Conservation (phyloP, 1,140 invertebrate species). For the Colletes gigas region DNA sequence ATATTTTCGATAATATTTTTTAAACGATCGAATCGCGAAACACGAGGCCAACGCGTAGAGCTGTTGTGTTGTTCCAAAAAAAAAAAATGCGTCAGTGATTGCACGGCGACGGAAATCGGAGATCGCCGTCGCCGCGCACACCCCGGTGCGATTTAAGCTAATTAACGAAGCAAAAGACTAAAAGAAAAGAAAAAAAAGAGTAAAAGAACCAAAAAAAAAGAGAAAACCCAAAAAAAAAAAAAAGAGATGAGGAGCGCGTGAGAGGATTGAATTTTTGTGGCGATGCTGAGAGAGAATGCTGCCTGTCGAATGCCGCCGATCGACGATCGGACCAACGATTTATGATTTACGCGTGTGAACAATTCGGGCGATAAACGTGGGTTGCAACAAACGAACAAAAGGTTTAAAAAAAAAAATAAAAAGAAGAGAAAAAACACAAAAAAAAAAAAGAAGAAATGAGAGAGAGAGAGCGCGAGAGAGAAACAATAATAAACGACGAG, state of each 20-base stretch:
- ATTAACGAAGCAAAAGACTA: slow-evolving; percentile 16
- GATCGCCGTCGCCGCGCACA: slow-evolving; percentile 28
- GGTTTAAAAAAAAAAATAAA: not conserved
- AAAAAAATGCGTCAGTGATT: slow-evolving; percentile 43
- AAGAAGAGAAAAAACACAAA: too few species aligned
- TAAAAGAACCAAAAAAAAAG: slow-evolving; percentile 7
- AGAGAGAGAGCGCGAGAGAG: not conserved
- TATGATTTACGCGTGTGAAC: slow-evolving; percentile 63
- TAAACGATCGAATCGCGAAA: slow-evolving; percentile 65
- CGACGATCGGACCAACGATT: slow-evolving; percentile 56
- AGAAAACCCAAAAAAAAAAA: not conserved
- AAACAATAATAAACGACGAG: slow-evolving; percentile 51
- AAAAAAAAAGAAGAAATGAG: not conserved
- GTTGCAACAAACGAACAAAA: slow-evolving; percentile 38
- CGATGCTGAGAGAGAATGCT: slow-evolving; percentile 32
- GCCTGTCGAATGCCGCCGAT: slow-evolving; percentile 56
- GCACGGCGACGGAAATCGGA: slow-evolving; percentile 49
- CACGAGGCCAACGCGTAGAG: slow-evolving; percentile 63
- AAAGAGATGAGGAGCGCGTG: slow-evolving; percentile 25
- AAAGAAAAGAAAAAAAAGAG: slow-evolving; percentile 19
- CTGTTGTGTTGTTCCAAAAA: slow-evolving; percentile 61
- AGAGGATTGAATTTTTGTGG: slow-evolving; percentile 36
- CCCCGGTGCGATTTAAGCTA: slow-evolving; percentile 25
- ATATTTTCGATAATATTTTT: slow-evolving; percentile 70
- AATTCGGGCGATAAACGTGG: slow-evolving; percentile 58